Base-by-base conservation (phyloP, 2,113 vertebrate genomes). In the Campylomormyrus numenius region DNA sequence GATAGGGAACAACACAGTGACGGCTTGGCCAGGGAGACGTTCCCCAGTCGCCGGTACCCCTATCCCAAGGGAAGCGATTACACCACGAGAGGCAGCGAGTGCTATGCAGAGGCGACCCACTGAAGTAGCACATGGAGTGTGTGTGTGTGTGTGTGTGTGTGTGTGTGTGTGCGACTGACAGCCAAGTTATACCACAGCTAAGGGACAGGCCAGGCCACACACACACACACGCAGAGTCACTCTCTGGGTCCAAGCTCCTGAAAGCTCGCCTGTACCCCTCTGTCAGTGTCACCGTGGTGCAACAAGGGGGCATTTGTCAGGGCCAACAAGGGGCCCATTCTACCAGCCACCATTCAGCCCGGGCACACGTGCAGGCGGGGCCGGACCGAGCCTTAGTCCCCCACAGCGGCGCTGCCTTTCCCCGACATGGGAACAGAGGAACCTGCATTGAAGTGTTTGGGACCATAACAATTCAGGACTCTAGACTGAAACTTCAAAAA, bases 301-400 rank as follows among this genome's bases (percentile, higher is more conserved):
- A 92, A 93, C 90, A 90, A 91, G 62, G 86, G 70, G 70, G 70
- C 80, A 91, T 92, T 92, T 92, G 83, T 92, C 90, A 93, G 91
- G 90, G 91, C 92, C 92, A 93, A 92, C 91, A 93, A 91, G 88
- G 89, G 90, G 62, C 66, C 88, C 49, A 88, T 80, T 90, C 85
- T 80, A 19, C 35, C 74, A 50, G 56, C 45, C 84, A 50, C 3
- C 48, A 58, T 48, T 31, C n/a, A 45, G 66, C 85, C 35, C 15
- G 9, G 46, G 24, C n/a, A 48, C 66, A 56, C 45, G 39, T 49
- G 50, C 48, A 88, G 49, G 86, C n/a, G 39, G 27, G 31, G 86
- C n/a, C 15, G 27, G 39, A 45, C 88, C 84, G 66, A 62, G 89
- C 66, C 10, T 0, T 31, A 15, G n/a, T 70, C 62, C 62, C 27